Base-by-base conservation (phyloP, 2,888 invertebrate species). In the Rhingia rostrata region DNA sequence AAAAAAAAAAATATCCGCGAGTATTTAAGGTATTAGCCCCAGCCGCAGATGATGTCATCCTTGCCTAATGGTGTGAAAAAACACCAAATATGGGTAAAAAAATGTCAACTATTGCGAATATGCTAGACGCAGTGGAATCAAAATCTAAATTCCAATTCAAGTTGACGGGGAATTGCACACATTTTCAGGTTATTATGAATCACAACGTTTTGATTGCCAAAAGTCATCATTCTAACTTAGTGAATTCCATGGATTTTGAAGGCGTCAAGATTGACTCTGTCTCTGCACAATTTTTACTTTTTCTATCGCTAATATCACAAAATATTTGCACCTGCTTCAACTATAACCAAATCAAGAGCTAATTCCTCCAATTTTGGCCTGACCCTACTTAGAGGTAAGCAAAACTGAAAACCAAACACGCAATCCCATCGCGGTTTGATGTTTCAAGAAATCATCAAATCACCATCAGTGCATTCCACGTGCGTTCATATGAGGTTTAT, bases 11-110 rank as follows among this genome's bases (percentile, higher is more conserved):
- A 67, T 39, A 61, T 77, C 47, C 54, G 60, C 51, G 43, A 58
- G 43, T 43, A 51, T 43, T 66, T 60, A 43, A 47, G 43, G 58
- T 14, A 39, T 22, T 14, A 22, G 35, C 30, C 45, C 30, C 22
- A 12, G n/a, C 7, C 37, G 4, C 41, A 45, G 61, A 77, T 77
- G 67, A 77, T 77, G 67, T 69, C 67, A 69, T 67, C 67, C 54
- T 67, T 32, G 30, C 43, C 45, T 43, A 12, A 35, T 43, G 56
- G 58, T 58, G 63, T 73, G 63, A 61, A 53, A n/a, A 22, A 56
- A 9, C 33, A 56, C 41, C 60, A 51, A 37, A 45, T 41, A 43
- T 37, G 22, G 6, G 6, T 58, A 39, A 41, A 4, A 43, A 6
- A 7, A 10, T 37, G n/a, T 37, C 45, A 12, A 10, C n/a, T 5